phyloP scores from a whole-genome alignment of 2,113 vertebrate genomes.

The Cyphomyrus discorhynchus region DNA sequence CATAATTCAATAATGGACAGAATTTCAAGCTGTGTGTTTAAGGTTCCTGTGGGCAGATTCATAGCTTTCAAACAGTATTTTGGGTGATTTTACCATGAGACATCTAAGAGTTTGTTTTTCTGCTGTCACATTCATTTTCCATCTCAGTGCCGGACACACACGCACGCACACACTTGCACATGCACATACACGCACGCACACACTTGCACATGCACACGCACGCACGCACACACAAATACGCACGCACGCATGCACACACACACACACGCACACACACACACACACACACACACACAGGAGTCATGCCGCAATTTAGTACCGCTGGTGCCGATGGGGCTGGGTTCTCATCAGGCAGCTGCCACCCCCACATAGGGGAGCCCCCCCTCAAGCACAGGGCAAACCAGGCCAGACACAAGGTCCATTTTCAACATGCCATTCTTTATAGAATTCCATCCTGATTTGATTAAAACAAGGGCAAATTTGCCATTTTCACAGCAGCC shows the following conservation, averaged over 20 bases:
- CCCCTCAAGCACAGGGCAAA: neutral
- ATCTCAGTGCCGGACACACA: neutral
- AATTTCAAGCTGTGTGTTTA: neutral
- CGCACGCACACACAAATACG: too few relatives aligned
- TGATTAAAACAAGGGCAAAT: neutral
- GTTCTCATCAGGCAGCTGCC: neutral
- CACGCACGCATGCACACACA: too few relatives aligned
- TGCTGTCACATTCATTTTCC: neutral
- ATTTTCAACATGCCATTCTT: neutral
- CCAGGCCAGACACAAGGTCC: neutral
- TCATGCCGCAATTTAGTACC: neutral
- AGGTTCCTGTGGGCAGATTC: neutral
- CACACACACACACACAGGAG: neutral
- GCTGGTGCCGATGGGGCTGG: neutral
- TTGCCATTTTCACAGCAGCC: neutral
- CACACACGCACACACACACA: too few relatives aligned
- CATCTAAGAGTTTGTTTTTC: neutral
- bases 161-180: neutral
- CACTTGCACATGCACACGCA: too few relatives aligned
- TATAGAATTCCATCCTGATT: neutral
- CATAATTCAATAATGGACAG: conserved; percentile 33
- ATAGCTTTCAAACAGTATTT: neutral
- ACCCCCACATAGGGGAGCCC: neutral
- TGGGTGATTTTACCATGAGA: neutral
- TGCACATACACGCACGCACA: neutral